phyloP scores from a whole-genome alignment of 2,797 vertebrate genomes.

The Arremon aurantiirostris region DNA sequence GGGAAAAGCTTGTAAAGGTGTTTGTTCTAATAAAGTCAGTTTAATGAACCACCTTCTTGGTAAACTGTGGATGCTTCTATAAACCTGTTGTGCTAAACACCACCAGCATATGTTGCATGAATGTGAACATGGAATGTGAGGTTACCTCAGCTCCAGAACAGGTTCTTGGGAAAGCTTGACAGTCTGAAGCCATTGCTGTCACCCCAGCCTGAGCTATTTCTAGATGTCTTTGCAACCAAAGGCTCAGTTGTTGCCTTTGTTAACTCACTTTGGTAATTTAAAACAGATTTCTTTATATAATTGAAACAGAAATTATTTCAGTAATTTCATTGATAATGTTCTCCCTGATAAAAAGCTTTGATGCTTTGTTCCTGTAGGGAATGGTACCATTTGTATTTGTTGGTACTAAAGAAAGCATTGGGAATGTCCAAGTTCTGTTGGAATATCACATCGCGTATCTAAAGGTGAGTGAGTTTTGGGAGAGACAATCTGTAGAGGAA shows the following conservation, averaged over 20 bases:
- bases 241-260: neutral
- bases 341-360: neutral
- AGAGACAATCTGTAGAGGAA: neutral
- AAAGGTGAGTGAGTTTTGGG: conserved; percentile 84
- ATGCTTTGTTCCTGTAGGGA: conserved; percentile 79
- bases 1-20: neutral
- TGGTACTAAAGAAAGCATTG: conserved; percentile 97
- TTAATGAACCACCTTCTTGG: neutral
- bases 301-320: neutral
- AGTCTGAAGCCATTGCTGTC: neutral
- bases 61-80: neutral
- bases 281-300: neutral
- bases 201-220: neutral
- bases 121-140: rapidly evolving
- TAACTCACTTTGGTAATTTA: neutral
- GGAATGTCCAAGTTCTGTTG: conserved; percentile 94
- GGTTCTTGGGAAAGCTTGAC: neutral
- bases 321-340: neutral
- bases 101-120: neutral
- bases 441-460: conserved; percentile 98
- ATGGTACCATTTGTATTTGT: conserved; percentile 99
- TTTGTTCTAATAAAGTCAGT: neutral
- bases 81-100: neutral
- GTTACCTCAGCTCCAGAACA: neutral
- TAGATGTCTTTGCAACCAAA: neutral